Evolutionary conservation across 37 sponge, comb jelly and placozoan species (phyloP).

Genomic region (Halichondria panicea): DNA sequence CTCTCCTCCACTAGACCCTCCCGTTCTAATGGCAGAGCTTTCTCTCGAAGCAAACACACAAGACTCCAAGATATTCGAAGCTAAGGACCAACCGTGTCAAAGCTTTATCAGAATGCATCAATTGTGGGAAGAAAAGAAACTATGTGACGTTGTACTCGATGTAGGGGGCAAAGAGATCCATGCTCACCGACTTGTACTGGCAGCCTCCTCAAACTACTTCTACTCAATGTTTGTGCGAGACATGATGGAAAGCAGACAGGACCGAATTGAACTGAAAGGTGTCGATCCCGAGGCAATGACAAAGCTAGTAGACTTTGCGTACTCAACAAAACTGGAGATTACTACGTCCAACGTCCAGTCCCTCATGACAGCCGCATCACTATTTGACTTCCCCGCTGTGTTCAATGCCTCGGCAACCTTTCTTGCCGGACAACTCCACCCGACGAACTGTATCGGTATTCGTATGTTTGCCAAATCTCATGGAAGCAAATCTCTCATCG

Average conservation of each 20-base stretch:
- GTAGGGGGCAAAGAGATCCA: slow-evolving; percentile 64
- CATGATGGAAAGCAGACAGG: slow-evolving; percentile 83
- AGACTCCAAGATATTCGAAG: slow-evolving; percentile 38
- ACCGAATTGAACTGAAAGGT: slow-evolving; percentile 75
- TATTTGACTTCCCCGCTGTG: slow-evolving; percentile 80
- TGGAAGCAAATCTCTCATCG: slow-evolving; percentile 52
- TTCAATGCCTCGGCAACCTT: slow-evolving; percentile 88
- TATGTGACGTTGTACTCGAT: slow-evolving; percentile 88
- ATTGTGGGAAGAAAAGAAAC: slow-evolving; percentile 63
- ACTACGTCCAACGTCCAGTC: slow-evolving; percentile 84
- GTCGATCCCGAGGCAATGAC: slow-evolving; percentile 84
- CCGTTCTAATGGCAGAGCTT: no score
- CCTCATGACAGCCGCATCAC: slow-evolving; percentile 86
- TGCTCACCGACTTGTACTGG: slow-evolving; percentile 86
- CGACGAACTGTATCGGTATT: slow-evolving; percentile 93
- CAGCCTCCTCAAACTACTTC: slow-evolving; percentile 79
- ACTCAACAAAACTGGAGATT: slow-evolving; percentile 88
- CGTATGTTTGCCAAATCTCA: slow-evolving; percentile 76
- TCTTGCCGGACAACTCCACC: slow-evolving; percentile 77
- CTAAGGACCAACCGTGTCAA: slow-evolving; percentile 47
- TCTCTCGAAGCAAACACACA: no score
- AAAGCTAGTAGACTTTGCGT: slow-evolving; percentile 84
- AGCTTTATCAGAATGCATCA: slow-evolving; percentile 67
- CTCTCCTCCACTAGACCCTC: no score
- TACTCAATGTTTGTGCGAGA: slow-evolving; percentile 70